These are phyloP conservation scores for Craniophora ligustri DNA, from an alignment of 2,888 invertebrate genomes.

Conservation along the genomic window DNA sequence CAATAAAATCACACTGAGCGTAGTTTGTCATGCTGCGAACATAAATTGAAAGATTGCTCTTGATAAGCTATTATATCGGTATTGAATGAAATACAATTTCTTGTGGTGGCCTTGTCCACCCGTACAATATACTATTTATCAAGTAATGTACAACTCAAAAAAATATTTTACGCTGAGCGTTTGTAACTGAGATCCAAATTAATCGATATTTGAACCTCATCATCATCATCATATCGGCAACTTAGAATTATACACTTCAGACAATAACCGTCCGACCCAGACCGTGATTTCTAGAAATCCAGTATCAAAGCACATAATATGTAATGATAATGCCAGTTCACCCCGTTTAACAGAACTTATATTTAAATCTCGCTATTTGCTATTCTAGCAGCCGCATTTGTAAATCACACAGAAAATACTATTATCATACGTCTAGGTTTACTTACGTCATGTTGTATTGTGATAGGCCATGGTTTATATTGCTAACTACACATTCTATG, in stretches of 20 bases:
- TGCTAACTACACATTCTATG: slow-evolving; percentile 34
- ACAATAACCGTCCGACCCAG: neutral
- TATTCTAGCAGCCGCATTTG: slow-evolving; percentile 22
- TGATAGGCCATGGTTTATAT: slow-evolving; percentile 49
- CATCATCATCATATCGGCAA: too few species aligned
- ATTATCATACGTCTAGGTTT: slow-evolving; percentile 30
- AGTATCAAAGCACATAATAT: neutral
- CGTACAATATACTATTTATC: slow-evolving; percentile 20
- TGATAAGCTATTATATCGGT: slow-evolving; percentile 20
- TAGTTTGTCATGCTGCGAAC: slow-evolving; percentile 24
- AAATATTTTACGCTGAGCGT: too few species aligned
- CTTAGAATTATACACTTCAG: too few species aligned
- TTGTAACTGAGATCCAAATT: too few species aligned
- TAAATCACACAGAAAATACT: slow-evolving; percentile 14
- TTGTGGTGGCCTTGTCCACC: slow-evolving; percentile 19
- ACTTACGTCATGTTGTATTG: slow-evolving; percentile 27
- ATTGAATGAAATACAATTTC: slow-evolving; percentile 39
- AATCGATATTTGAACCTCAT: too few species aligned
- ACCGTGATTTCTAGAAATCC: neutral
- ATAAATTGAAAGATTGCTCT: slow-evolving; percentile 39
- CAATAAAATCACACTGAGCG: slow-evolving; percentile 23
- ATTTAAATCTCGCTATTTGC: slow-evolving; percentile 14
- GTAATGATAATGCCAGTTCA: slow-evolving; percentile 10
- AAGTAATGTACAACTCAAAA: too few species aligned
- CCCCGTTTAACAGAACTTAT: slow-evolving; percentile 1